These are phyloP conservation scores for Pomatostomus ruficeps DNA, from an alignment of 2,113 vertebrate species.

Conservation along the genomic window DNA sequence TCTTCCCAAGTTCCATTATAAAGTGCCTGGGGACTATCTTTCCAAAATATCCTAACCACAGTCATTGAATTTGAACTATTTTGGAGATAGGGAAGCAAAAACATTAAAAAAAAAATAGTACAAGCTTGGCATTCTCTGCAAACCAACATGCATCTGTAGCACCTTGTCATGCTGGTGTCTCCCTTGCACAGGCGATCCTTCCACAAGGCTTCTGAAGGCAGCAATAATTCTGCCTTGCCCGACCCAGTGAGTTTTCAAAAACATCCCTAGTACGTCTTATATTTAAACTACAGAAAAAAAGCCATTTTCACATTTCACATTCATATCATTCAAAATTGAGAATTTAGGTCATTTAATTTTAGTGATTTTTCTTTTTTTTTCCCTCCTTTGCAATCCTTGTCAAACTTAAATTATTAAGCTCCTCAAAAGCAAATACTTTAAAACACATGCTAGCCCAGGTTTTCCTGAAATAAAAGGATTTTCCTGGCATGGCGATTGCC, in stretches of 20 bases:
- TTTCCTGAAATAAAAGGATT: neutral
- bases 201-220: neutral
- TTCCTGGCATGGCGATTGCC: neutral
- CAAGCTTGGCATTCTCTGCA: neutral
- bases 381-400: neutral
- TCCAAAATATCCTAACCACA: neutral
- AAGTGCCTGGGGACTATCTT: neutral
- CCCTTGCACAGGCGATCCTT: neutral
- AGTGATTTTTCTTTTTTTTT: too few species aligned
- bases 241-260: neutral
- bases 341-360: neutral
- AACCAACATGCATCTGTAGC: accelerated
- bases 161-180: accelerated
- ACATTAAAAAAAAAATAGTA: neutral
- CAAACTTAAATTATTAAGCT: neutral
- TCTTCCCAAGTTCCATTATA: neutral
- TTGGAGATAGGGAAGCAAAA: neutral
- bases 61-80: neutral
- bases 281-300: neutral
- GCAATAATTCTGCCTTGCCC: neutral
- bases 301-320: neutral
- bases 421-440: neutral
- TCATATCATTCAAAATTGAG: neutral
- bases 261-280: neutral
- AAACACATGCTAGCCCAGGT: neutral